Conservation (phyloP, 2,888 invertebrate species). For the Eueremaeus valkanovi region DNA sequence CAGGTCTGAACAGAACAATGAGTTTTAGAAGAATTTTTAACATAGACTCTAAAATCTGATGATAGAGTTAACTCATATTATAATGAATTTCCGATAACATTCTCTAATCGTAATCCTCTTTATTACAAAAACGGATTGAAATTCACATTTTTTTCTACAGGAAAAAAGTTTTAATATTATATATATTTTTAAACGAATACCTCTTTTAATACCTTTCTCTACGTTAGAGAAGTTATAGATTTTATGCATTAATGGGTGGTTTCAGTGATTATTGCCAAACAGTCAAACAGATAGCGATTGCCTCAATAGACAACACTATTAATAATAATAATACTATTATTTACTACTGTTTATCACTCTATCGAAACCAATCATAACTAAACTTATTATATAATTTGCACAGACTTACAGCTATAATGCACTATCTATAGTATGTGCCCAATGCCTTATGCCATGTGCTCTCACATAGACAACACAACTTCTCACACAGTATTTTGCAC, state of each 20-base stretch:
- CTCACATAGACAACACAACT: neutral
- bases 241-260: conserved; percentile 15
- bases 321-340: conserved; percentile 32
- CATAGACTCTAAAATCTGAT: conserved; percentile 19
- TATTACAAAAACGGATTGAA: neutral
- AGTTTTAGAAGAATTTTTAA: conserved; percentile 11
- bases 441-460: conserved; percentile 1
- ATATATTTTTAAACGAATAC: neutral
- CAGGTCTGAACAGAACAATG: conserved; percentile 3
- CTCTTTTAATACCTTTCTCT: neutral
- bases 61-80: neutral
- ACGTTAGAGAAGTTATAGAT: neutral
- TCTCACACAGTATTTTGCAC: no score
- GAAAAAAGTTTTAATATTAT: neutral
- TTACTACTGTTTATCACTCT: conserved; percentile 19
- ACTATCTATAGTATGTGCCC: conserved; percentile 20
- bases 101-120: neutral
- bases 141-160: neutral
- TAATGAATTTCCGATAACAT: conserved; percentile 1
- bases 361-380: conserved; percentile 18
- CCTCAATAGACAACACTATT: neutral
- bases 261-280: neutral
- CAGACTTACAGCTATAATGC: neutral
- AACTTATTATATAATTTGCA: neutral
- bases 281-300: neutral